Percentiles rank a stretch among this genome's conserved stretches.
Conservation (phyloP, 2,797 vertebrate genomes). For the Salarias fasciatus region DNA sequence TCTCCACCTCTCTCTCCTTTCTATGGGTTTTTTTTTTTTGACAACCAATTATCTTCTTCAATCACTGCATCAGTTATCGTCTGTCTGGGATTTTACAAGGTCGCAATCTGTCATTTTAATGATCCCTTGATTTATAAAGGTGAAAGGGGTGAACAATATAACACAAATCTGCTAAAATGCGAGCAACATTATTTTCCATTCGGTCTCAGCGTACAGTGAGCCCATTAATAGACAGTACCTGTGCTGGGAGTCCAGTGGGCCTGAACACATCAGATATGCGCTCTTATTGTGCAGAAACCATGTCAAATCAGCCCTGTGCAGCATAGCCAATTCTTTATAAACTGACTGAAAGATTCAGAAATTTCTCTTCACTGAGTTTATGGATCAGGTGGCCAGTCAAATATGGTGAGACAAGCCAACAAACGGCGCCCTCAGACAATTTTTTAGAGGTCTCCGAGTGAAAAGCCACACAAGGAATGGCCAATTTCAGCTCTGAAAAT, state of each 20-base stretch:
- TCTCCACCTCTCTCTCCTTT: slow-evolving; percentile 11
- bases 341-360: slow-evolving; percentile 52
- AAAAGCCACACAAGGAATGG: slow-evolving; percentile 56
- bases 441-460: slow-evolving; percentile 43
- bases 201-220: slow-evolving; percentile 4
- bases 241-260: slow-evolving; percentile 22
- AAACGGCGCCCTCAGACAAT: slow-evolving; percentile 36
- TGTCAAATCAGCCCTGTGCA: slow-evolving; percentile 57
- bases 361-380: slow-evolving; percentile 43
- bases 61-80: slow-evolving; percentile 29
- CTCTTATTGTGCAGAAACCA: slow-evolving; percentile 46
- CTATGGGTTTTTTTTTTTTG: slow-evolving; percentile 6
- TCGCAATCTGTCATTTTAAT: slow-evolving; percentile 49
- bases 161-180: slow-evolving; percentile 13
- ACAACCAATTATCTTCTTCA: slow-evolving; percentile 28
- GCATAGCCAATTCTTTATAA: slow-evolving; percentile 51
- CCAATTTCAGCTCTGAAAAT: slow-evolving; percentile 71
- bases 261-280: slow-evolving; percentile 44
- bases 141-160: slow-evolving; percentile 27
- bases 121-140: not conserved
- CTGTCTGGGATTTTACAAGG: slow-evolving; percentile 38
- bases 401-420: slow-evolving; percentile 47
- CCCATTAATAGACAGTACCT: slow-evolving; percentile 12
- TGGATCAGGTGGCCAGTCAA: slow-evolving; percentile 40
- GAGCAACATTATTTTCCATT: slow-evolving; percentile 2